Base-by-base conservation (phyloP, 2,113 vertebrate genomes). In the Sapayoa aenigma region DNA sequence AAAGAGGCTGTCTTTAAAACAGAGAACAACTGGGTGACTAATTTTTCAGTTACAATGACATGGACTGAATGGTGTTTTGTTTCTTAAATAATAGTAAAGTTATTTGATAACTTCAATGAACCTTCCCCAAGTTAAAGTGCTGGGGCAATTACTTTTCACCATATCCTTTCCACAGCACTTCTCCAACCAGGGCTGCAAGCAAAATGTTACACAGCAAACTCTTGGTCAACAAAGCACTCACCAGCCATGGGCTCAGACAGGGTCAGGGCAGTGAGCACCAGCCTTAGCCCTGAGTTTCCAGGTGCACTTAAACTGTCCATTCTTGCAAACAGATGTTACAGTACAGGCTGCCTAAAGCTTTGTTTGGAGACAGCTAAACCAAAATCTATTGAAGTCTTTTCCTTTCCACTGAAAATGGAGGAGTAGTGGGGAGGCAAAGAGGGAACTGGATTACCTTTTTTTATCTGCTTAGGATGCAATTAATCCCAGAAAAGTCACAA, bases 401-500 rank as follows among this genome's bases (percentile, higher is more conserved):
- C 42, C 30, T 50, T 90, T 24, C 30, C 35, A 59, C 33, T 67
- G 46, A 84, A 92, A 62, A 71, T 22, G 7, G 18, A 74, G 11
- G 6, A 85, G 20, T 41, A 66, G 28, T 53, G 37, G n/a, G 35
- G 33, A 82, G 22, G 33, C 72, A n/a, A 35, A 84, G 33, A 9
- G 30, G 23, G 30, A 93, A 76, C 6, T 28, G 16, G 30, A 66
- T 27, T 46, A 14, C 21, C 30, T 14, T 15, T 42, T 77, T 73
- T 91, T 35, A 14, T 44, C 46, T 49, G 10, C 39, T 92, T 73
- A 62, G 58, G 42, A 49, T 76, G 21, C 1, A 0, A 71, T 90
- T 90, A 90, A 83, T 69, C 15, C 35, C 41, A 60, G 24, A 52
- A 65, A 91, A 82, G 55, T 87, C 77, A 75, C 39, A 92, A 86